Conservation (phyloP, 1,140 invertebrate species). For the Ceratina japonica region DNA sequence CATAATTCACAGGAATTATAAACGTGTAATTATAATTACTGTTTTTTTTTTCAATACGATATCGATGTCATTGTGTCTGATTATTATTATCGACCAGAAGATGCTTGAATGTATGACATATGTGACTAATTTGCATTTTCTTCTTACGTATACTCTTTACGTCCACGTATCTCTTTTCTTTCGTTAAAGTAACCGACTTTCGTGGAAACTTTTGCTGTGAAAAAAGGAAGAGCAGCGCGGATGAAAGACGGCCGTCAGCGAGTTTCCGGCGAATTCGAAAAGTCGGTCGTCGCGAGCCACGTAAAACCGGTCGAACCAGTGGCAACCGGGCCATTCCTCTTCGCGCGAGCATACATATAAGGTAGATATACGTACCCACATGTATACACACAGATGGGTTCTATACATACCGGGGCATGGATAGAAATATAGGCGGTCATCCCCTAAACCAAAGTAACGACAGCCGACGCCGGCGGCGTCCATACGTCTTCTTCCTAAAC, state of each 20-base stretch:
- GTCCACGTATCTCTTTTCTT: conserved; percentile 8
- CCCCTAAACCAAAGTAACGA: conserved; percentile 69
- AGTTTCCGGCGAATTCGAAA: conserved; percentile 58
- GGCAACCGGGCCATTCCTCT: conserved; percentile 43
- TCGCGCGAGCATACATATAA: neutral
- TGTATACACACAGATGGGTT: conserved; percentile 11
- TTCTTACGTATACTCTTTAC: no score
- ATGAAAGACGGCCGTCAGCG: conserved; percentile 59
- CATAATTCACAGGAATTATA: no score
- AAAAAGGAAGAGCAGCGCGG: conserved; percentile 8
- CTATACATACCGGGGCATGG: neutral
- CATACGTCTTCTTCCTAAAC: conserved; percentile 65
- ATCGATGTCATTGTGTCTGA: no score
- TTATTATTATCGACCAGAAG: no score
- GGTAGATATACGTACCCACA: no score
- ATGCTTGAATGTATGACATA: no score
- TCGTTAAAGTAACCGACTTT: conserved; percentile 46
- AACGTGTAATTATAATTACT: no score
- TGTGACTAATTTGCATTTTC: no score
- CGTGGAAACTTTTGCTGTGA: conserved; percentile 30
- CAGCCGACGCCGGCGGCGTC: conserved; percentile 61
- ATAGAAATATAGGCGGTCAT: conserved; percentile 67
- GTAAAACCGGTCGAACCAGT: conserved; percentile 52
- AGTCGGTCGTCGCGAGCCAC: conserved; percentile 56
- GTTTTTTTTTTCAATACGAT: no score